Evolutionary conservation across 2,797 vertebrate genomes (phyloP).

Genomic region (Clarias platycephalus): DNA sequence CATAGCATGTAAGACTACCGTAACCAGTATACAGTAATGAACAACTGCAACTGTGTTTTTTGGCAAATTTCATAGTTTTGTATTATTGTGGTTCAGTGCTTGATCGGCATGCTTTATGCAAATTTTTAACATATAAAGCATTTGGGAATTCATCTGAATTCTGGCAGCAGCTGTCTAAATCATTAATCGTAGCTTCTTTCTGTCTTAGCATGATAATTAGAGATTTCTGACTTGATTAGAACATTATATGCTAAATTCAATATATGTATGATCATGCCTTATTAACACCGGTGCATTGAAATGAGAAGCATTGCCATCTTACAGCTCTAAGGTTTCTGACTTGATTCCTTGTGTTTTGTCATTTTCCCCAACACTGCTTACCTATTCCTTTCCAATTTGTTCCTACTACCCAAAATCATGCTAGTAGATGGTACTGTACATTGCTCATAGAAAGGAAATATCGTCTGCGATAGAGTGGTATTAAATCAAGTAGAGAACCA

Average conservation of each 20-base stretch:
- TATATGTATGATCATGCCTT: background rate
- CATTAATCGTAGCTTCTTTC: constrained; percentile 4
- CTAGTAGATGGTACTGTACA: background rate
- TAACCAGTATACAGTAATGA: background rate
- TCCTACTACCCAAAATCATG: background rate
- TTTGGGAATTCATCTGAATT: background rate
- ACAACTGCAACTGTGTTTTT: background rate
- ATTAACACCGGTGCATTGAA: background rate
- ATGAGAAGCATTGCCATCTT: background rate
- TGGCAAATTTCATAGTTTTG: background rate
- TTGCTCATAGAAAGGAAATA: background rate
- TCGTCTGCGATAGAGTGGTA: background rate
- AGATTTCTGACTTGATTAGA: background rate
- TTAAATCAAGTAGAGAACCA: background rate
- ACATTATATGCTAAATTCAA: background rate
- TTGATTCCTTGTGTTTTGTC: background rate
- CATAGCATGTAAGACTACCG: background rate
- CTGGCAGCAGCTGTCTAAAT: background rate
- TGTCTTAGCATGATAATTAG: background rate
- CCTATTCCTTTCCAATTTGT: background rate
- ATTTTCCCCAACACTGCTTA: background rate
- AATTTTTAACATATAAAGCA: background rate
- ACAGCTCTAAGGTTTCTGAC: background rate
- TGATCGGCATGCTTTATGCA: constrained; percentile 11
- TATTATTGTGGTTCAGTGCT: background rate